These are phyloP conservation scores for Hemistola chrysoprasaria DNA, from an alignment of 2,888 invertebrate species.

Conservation along the genomic window DNA sequence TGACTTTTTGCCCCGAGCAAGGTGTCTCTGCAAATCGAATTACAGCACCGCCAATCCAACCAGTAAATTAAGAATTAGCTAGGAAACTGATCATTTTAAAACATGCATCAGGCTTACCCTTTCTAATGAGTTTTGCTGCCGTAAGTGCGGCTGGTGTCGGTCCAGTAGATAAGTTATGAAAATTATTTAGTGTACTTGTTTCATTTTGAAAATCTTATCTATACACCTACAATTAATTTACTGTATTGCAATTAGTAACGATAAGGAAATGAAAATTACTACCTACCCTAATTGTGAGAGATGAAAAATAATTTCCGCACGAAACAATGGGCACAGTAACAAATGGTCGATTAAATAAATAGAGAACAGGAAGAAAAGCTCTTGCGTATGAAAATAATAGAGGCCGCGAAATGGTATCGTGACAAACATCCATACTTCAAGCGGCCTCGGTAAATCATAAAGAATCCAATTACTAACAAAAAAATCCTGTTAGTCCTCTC, in stretches of 20 bases:
- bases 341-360: slow-evolving; percentile 9
- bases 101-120: slow-evolving; percentile 72
- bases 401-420: slow-evolving; percentile 73
- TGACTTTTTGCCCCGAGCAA: slow-evolving; percentile 54
- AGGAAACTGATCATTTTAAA: slow-evolving; percentile 77
- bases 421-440: slow-evolving; percentile 79
- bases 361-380: slow-evolving; percentile 12
- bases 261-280: too few species aligned
- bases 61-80: slow-evolving; percentile 81
- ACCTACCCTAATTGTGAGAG: too few species aligned
- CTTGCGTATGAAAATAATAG: slow-evolving; percentile 43
- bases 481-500: slow-evolving; percentile 62
- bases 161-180: too few species aligned
- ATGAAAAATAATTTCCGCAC: background rate
- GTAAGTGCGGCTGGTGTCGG: slow-evolving; percentile 7
- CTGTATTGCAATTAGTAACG: too few species aligned
- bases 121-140: slow-evolving; percentile 66
- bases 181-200: too few species aligned
- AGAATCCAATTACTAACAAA: slow-evolving; percentile 76
- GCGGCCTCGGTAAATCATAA: slow-evolving; percentile 65
- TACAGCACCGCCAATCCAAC: slow-evolving; percentile 65
- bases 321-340: slow-evolving; percentile 9
- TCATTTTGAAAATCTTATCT: too few species aligned
- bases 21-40: slow-evolving; percentile 64
- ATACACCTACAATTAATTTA: too few species aligned